These are phyloP conservation scores for Helicolenus hilgendorfi DNA, from an alignment of 2,797 vertebrate genomes.

Conservation along the genomic window DNA sequence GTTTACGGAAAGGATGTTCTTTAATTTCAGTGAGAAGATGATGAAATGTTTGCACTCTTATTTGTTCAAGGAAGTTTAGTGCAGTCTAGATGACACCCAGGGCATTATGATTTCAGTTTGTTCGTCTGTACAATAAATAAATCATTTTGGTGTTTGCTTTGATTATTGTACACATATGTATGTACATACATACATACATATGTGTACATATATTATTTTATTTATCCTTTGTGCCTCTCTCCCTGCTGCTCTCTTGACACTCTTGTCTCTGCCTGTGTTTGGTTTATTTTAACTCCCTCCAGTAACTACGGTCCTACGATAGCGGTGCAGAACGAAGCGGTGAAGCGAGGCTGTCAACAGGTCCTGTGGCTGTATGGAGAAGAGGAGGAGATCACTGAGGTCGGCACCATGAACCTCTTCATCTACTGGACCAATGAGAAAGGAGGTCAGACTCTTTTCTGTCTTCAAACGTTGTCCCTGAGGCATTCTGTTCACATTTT, in stretches of 20 bases:
- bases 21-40: neutral
- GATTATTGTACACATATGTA: no score
- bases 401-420: conserved; percentile 97
- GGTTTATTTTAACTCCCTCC: neutral
- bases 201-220: neutral
- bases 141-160: neutral
- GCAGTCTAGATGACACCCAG: neutral
- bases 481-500: neutral
- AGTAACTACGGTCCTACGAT: conserved; percentile 96
- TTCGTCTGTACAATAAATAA: neutral
- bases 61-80: neutral
- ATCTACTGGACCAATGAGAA: conserved; percentile 93
- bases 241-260: neutral
- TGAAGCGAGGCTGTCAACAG: conserved; percentile 92
- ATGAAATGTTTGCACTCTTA: neutral
- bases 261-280: neutral
- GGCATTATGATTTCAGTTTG: no score
- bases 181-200: no score
- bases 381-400: conserved; percentile 93
- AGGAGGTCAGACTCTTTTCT: conserved; percentile 87
- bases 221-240: neutral
- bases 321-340: conserved; percentile 91
- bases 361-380: conserved; percentile 94
- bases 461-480: neutral
- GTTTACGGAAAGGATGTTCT: neutral